These are phyloP conservation scores for Sarcophaga carnaria DNA, from an alignment of 2,888 invertebrate genomes.

Conservation along the genomic window DNA sequence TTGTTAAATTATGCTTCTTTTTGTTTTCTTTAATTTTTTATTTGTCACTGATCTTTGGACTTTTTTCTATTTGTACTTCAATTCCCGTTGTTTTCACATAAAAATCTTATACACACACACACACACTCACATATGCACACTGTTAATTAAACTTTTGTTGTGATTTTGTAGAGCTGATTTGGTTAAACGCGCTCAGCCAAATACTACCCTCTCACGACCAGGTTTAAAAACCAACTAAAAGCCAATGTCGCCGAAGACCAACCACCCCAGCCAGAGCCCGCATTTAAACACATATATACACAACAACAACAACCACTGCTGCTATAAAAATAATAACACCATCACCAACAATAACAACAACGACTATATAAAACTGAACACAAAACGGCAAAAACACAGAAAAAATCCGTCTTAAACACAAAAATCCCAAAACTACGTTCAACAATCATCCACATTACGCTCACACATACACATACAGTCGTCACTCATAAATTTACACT, in stretches of 20 bases:
- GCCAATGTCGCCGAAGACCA: constrained; percentile 77
- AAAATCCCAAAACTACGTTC: constrained; percentile 51
- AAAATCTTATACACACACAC: neutral
- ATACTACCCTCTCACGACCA: constrained; percentile 81
- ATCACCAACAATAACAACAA: constrained; percentile 52
- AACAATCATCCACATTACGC: constrained; percentile 42
- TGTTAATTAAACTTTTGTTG: constrained; percentile 1
- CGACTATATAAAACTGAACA: constrained; percentile 31
- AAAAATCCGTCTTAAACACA: constrained; percentile 68
- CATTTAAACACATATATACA: constrained; percentile 68
- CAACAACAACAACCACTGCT: constrained; percentile 50
- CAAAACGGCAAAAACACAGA: constrained; percentile 55
- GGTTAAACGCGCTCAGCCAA: constrained; percentile 37
- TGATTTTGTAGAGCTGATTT: constrained; percentile 38
- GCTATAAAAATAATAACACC: constrained; percentile 52
- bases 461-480: constrained; percentile 38
- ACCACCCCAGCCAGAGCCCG: constrained; percentile 72
- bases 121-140: too few relatives aligned
- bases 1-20: constrained; percentile 9
- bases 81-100: constrained; percentile 48
- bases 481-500: constrained; percentile 10
- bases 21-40: constrained; percentile 8
- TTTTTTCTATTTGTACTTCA: neutral
- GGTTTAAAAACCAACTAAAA: constrained; percentile 81
- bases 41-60: constrained; percentile 48